Conservation (phyloP, 2,888 invertebrate genomes). For the Alviniconcha strummeri region DNA sequence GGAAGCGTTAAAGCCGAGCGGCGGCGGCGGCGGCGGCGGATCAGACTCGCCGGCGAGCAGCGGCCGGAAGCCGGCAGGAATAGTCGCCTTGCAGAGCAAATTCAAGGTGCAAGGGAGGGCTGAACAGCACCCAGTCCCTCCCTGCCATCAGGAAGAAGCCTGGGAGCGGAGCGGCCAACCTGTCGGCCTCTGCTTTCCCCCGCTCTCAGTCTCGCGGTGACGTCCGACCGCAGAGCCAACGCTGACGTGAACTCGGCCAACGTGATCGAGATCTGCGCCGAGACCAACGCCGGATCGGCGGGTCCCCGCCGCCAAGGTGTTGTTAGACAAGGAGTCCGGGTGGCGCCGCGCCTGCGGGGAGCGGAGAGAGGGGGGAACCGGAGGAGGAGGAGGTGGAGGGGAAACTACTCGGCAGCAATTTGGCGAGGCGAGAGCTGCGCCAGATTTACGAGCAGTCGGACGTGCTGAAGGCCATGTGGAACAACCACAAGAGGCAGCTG, state of each 20-base stretch:
- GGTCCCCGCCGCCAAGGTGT: neutral
- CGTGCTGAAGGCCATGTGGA: slow-evolving; percentile 11
- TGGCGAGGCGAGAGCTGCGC: neutral
- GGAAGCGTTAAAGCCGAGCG: neutral
- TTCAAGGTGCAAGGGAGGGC: no score
- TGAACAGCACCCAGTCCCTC: no score
- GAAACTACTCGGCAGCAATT: neutral
- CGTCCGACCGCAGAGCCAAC: neutral
- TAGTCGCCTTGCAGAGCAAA: no score
- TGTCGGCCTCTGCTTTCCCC: no score
- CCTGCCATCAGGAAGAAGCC: no score
- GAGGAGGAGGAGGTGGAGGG: slow-evolving; percentile 6
- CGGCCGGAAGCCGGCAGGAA: no score
- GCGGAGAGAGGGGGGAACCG: neutral
- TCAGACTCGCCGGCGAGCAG: no score
- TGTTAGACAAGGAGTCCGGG: neutral
- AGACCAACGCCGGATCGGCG: neutral
- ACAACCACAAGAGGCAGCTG: slow-evolving; percentile 25
- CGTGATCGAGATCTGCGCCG: neutral
- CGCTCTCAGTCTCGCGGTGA: neutral
- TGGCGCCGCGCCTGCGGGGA: neutral
- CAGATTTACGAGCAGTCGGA: slow-evolving; percentile 10
- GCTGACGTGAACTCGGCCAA: neutral
- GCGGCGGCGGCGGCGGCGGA: no score
- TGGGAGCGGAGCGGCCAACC: no score